phyloP scores from a whole-genome alignment of 2,113 vertebrate genomes.

The Phylloscopus trochiloides region DNA sequence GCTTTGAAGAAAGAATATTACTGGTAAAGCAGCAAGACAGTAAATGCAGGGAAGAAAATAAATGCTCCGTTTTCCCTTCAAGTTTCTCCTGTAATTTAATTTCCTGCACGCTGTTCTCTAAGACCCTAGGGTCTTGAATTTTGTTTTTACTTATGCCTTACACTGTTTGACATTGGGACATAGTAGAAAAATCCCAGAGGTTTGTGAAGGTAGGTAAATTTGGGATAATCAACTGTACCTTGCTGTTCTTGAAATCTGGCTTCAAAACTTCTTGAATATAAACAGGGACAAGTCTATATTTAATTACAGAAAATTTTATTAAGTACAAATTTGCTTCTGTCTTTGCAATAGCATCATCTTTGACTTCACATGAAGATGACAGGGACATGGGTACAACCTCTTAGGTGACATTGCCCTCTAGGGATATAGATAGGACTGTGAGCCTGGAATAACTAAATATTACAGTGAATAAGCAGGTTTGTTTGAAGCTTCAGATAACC shows the following conservation, averaged over 20 bases:
- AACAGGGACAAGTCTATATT: neutral
- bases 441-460: neutral
- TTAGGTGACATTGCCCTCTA: conserved; percentile 9
- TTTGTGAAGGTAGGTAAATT: neutral
- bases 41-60: neutral
- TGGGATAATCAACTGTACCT: neutral
- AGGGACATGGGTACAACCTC: neutral
- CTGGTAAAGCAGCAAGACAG: neutral
- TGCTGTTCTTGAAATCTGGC: neutral
- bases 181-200: neutral
- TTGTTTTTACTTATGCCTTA: neutral
- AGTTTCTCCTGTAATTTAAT: neutral
- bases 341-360: neutral
- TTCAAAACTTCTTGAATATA: neutral
- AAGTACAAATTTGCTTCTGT: neutral
- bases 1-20: neutral
- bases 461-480: neutral
- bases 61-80: neutral
- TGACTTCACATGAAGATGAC: neutral
- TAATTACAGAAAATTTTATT: neutral
- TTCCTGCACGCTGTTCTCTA: neutral
- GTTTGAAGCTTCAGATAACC: neutral
- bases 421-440: neutral
- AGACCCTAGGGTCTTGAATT: neutral
- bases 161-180: neutral